These are phyloP conservation scores for Felis chaus DNA, from an alignment of 2,113 vertebrate species.

Conservation along the genomic window DNA sequence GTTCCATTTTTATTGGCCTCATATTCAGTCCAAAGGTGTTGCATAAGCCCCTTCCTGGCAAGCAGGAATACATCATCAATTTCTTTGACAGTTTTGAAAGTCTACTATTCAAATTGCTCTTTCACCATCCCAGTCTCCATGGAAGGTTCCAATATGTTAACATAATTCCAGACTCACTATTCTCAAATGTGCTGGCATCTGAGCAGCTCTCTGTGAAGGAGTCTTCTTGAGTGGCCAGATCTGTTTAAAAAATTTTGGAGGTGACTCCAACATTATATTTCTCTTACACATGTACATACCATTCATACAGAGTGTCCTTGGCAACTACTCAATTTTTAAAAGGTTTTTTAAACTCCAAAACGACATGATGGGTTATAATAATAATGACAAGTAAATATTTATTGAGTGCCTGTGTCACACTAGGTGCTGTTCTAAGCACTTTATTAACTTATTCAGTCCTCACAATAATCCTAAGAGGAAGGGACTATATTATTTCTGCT, in stretches of 20 bases:
- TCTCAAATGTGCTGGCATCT: slow-evolving; percentile 33
- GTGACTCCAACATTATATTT: slow-evolving; percentile 47
- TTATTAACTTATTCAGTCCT: slow-evolving; percentile 53
- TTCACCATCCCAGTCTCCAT: not conserved
- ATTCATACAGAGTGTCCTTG: slow-evolving; percentile 48
- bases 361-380: slow-evolving; percentile 42
- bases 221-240: slow-evolving; percentile 47
- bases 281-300: not conserved
- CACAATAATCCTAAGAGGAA: slow-evolving; percentile 35
- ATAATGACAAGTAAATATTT: slow-evolving; percentile 62
- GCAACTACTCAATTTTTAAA: slow-evolving; percentile 66
- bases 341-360: slow-evolving; percentile 59
- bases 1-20: slow-evolving; percentile 50
- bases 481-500: not conserved
- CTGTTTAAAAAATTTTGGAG: slow-evolving; percentile 55
- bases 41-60: slow-evolving; percentile 55
- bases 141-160: slow-evolving; percentile 57
- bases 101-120: slow-evolving; percentile 51
- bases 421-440: slow-evolving; percentile 39
- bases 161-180: slow-evolving; percentile 36
- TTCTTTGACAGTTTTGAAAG: slow-evolving; percentile 61
- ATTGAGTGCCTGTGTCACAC: slow-evolving; percentile 32
- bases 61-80: slow-evolving; percentile 31
- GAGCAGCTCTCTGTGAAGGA: slow-evolving; percentile 41
- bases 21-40: slow-evolving; percentile 38